Base-by-base conservation (phyloP, 1,140 invertebrate genomes). In the Zaprionus ornatus region DNA sequence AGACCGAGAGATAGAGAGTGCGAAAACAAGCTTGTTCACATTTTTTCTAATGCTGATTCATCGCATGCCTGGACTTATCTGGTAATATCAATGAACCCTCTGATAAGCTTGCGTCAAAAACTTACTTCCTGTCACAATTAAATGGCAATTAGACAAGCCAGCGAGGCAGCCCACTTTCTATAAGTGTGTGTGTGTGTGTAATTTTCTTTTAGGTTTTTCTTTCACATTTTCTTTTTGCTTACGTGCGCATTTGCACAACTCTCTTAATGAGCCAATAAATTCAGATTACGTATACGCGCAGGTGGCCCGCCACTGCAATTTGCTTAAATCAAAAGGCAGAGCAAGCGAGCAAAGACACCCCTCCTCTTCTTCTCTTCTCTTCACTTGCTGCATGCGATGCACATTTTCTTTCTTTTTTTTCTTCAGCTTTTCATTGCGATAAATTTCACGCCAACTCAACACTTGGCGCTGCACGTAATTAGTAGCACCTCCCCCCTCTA, bases 201-300 rank as follows among this genome's bases (percentile, higher is more conserved):
- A 81, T 74, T 80, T 74, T 50, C 45, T 13, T 50, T 50, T 50
- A 50, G 45, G 3, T 50, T 50, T 37, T 60, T 15, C 45, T 68
- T 21, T 6, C 29, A 15, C 48, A 29, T 45, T 59, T 21, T 50
- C 17, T 50, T 50, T 23, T 54, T 45, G 15, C 42, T 54, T 76
- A 66, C 78, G 70, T 84, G 65, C 54, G 71, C 71, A 67, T 84
- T 79, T 84, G 78, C 81, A 71, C 62, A 80, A 82, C 70, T 76
- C 71, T 74, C 71, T 76, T 79, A 88, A 88, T 88, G 85, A 81
- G 85, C 68, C 85, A 85, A 88, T 90, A 85, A 90, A 88, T 88
- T 82, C 56, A 79, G 70, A 88, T 88, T 88, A 88, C 85, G 85
- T 88, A 88, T 88, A 90, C 85, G 85, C 86, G 86, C 85, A 88